A percentile compares a stretch with the other conserved stretches of the same genome.
Evolutionary conservation across 2,888 invertebrate species (phyloP).

Genomic region (Corythucha ciliata): DNA sequence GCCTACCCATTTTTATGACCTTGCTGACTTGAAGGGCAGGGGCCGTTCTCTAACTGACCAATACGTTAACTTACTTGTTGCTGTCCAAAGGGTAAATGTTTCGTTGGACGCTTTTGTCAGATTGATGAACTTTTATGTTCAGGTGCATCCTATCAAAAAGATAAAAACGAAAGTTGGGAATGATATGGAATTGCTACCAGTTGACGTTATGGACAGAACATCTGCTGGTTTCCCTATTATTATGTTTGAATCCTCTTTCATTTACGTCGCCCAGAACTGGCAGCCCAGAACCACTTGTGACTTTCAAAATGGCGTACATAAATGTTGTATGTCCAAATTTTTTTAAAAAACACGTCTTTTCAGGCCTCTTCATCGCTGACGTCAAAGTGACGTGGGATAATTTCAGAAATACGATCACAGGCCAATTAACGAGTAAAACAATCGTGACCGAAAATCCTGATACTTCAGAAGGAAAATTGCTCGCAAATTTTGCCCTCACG

Average conservation of each 20-base stretch:
- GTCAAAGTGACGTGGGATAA: slow-evolving; percentile 47
- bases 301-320: too few relatives aligned
- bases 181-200: too few relatives aligned
- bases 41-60: slow-evolving; percentile 43
- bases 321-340: background rate
- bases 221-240: too few relatives aligned
- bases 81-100: slow-evolving; percentile 53
- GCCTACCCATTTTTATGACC: slow-evolving; percentile 47
- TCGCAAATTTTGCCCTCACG: slow-evolving; percentile 47
- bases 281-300: too few relatives aligned
- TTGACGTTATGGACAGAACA: too few relatives aligned
- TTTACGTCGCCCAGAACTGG: too few relatives aligned
- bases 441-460: slow-evolving; percentile 66
- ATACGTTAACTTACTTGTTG: slow-evolving; percentile 58
- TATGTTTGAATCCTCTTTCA: too few relatives aligned
- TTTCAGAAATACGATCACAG: slow-evolving; percentile 44
- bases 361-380: slow-evolving; percentile 60
- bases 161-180: too few relatives aligned
- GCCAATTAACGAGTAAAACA: slow-evolving; percentile 47
- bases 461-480: slow-evolving; percentile 50
- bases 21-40: slow-evolving; percentile 48
- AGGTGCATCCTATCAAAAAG: too few relatives aligned
- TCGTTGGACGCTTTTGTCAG: too few relatives aligned
- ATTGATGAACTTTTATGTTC: too few relatives aligned
- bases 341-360: slow-evolving; percentile 5